Evolutionary conservation across 2,888 invertebrate species (phyloP).

Genomic region (Diaprepes abbreviatus): DNA sequence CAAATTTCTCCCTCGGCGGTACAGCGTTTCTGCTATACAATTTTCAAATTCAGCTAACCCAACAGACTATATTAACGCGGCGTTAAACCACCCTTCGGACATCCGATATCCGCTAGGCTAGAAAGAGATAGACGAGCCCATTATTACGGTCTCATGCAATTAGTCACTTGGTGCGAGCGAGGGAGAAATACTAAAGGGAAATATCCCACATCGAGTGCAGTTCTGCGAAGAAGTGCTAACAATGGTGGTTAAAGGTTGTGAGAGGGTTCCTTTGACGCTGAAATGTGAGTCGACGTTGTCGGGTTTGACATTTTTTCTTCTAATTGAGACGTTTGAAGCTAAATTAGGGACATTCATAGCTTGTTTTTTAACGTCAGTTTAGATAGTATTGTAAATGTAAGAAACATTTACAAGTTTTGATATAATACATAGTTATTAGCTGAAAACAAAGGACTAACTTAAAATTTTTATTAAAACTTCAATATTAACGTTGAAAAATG

Average conservation of each 20-base stretch:
- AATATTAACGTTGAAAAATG: no score
- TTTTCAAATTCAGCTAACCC: constrained; percentile 25
- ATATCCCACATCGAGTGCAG: constrained; percentile 41
- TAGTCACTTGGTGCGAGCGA: constrained; percentile 7
- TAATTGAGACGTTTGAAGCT: background rate
- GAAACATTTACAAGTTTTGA: no score
- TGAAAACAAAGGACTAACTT: no score
- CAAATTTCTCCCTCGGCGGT: background rate
- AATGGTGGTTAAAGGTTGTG: constrained; percentile 44
- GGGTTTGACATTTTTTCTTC: background rate
- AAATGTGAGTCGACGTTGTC: constrained; percentile 20
- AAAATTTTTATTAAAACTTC: no score
- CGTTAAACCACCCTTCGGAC: constrained; percentile 45
- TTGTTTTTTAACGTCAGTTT: no score
- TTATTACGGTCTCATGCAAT: constrained; percentile 19
- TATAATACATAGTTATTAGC: no score
- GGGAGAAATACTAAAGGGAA: constrained; percentile 19
- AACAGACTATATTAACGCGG: constrained; percentile 47
- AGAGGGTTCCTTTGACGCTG: constrained; percentile 26
- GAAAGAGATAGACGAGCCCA: constrained; percentile 30
- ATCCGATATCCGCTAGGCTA: constrained; percentile 47
- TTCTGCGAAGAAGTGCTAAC: constrained; percentile 49
- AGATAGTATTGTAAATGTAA: no score
- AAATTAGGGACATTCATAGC: no score
- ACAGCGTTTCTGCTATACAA: constrained; percentile 31